These are phyloP conservation scores for Callipepla californica DNA, from an alignment of 2,113 vertebrate genomes.

Conservation along the genomic window DNA sequence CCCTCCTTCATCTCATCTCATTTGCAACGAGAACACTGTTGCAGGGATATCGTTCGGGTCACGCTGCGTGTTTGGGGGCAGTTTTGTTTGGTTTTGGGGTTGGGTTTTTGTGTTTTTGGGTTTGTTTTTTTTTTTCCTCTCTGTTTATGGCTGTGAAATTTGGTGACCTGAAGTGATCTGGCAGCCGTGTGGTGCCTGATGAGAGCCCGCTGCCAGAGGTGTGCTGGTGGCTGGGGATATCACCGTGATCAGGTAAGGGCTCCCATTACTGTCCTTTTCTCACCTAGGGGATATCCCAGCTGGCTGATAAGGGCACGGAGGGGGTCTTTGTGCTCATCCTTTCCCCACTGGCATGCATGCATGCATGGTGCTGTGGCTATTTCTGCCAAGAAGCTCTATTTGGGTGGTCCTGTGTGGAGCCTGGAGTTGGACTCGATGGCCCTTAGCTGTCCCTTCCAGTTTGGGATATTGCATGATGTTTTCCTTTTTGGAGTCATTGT, in stretches of 20 bases:
- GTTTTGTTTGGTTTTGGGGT: not conserved
- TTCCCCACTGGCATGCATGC: not conserved
- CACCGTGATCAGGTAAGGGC: conserved; percentile 55
- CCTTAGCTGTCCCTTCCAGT: too few species aligned
- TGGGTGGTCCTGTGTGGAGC: too few species aligned
- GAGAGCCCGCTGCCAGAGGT: conserved; percentile 58
- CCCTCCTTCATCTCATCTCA: conserved; percentile 61
- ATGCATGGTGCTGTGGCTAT: not conserved
- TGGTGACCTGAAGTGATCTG: conserved; percentile 46
- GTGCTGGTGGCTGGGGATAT: conserved; percentile 49
- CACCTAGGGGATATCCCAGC: not conserved
- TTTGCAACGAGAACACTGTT: conserved; percentile 42
- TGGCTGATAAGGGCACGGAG: not conserved
- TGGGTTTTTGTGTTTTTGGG: too few species aligned
- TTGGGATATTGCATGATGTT: not conserved
- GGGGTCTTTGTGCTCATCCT: not conserved
- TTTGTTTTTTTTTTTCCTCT: not conserved
- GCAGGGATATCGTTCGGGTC: conserved; percentile 59
- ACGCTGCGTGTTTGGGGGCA: conserved; percentile 46
- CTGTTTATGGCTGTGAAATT: conserved; percentile 51
- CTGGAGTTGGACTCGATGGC: too few species aligned
- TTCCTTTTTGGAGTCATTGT: not conserved
- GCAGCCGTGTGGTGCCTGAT: not conserved
- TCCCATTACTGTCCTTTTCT: not conserved
- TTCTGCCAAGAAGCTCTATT: not conserved